These are phyloP conservation scores for Ptiloglossa arizonensis DNA, from an alignment of 1,140 invertebrate species.

Conservation along the genomic window DNA sequence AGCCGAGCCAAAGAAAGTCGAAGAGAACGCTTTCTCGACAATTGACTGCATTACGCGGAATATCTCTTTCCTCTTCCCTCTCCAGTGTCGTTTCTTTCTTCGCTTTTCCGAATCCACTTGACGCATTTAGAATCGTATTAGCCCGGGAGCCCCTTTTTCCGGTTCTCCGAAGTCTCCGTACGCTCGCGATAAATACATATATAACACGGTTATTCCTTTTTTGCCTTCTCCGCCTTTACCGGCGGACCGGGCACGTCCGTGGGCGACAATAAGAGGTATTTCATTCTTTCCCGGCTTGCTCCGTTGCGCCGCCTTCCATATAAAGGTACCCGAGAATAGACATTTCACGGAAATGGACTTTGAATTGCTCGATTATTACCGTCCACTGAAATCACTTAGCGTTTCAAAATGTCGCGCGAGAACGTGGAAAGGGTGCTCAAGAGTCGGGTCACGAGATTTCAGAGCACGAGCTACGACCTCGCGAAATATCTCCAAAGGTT, in stretches of 20 bases:
- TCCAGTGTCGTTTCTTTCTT: background rate
- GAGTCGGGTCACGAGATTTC: background rate
- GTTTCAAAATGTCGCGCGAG: background rate
- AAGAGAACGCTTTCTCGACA: constrained; percentile 48
- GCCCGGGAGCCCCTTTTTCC: constrained; percentile 19
- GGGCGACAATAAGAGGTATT: constrained; percentile 59
- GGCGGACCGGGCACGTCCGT: constrained; percentile 44
- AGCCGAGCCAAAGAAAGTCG: constrained; percentile 7
- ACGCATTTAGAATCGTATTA: constrained; percentile 72
- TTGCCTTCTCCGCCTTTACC: constrained; percentile 25
- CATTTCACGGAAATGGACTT: constrained; percentile 73
- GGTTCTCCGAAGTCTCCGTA: constrained; percentile 13
- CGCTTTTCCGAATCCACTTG: constrained; percentile 51
- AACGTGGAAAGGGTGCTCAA: background rate
- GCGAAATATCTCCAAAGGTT: too few relatives aligned
- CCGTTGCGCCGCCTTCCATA: background rate
- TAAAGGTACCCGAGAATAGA: constrained; percentile 31
- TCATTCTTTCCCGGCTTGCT: constrained; percentile 46
- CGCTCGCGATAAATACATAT: constrained; percentile 51
- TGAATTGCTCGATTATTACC: constrained; percentile 71
- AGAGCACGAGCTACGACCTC: background rate
- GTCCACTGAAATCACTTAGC: constrained; percentile 45
- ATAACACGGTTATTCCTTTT: constrained; percentile 60
- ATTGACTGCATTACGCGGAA: constrained; percentile 63
- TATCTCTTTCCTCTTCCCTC: constrained; percentile 44